These are phyloP conservation scores for Malthinus flaveolus DNA, from an alignment of 2,888 invertebrate species.

Conservation along the genomic window DNA sequence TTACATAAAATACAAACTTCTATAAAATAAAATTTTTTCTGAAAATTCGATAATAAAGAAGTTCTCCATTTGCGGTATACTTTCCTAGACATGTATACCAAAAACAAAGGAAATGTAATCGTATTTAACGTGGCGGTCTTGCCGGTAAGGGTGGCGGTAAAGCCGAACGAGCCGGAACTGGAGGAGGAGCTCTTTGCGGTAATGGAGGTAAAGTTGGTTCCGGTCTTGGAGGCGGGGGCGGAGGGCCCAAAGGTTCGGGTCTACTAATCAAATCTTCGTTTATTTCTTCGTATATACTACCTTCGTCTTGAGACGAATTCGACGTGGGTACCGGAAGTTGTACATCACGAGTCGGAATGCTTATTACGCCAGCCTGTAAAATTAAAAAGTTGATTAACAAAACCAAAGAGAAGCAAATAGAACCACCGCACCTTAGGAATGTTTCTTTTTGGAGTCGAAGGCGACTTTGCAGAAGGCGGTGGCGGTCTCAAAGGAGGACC, in stretches of 20 bases:
- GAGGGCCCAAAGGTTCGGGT: slow-evolving; percentile 65
- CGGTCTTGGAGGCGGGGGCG: slow-evolving; percentile 59
- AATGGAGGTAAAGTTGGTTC: slow-evolving; percentile 63
- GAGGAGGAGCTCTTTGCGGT: slow-evolving; percentile 57
- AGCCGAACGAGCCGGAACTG: slow-evolving; percentile 59
- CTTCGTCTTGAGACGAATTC: slow-evolving; percentile 42
- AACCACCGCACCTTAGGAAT: slow-evolving; percentile 45
- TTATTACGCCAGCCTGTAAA: slow-evolving; percentile 59
- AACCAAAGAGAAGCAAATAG: no score
- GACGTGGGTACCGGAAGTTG: slow-evolving; percentile 41
- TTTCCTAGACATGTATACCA: no score
- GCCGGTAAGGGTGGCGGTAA: slow-evolving; percentile 71
- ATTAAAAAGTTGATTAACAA: neutral
- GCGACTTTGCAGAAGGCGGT: slow-evolving; percentile 56
- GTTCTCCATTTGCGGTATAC: no score
- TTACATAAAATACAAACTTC: no score
- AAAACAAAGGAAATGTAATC: neutral
- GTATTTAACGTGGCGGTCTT: slow-evolving; percentile 57
- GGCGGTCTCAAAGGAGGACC: slow-evolving; percentile 60
- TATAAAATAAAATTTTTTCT: no score
- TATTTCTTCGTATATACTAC: slow-evolving; percentile 63
- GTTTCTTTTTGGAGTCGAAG: slow-evolving; percentile 55
- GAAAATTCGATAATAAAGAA: no score
- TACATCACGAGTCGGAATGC: slow-evolving; percentile 49
- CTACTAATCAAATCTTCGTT: slow-evolving; percentile 53